Percentiles rank a stretch among this genome's conserved stretches.
phyloP scores from a whole-genome alignment of 2,888 invertebrate species.

The Aphidoletes aphidimyza region DNA sequence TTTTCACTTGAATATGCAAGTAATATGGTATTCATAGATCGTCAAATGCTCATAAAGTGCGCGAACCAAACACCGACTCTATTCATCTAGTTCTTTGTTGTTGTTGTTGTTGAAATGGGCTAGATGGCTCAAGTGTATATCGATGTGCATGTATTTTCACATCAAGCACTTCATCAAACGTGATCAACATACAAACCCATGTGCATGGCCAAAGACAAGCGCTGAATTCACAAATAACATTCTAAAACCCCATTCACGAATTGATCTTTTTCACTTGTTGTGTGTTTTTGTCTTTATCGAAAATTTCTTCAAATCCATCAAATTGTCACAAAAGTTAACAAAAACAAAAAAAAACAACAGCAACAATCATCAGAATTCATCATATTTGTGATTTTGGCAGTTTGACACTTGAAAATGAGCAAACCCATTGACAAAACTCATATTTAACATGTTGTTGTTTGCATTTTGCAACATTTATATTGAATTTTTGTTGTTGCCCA shows the following conservation, averaged over 20 bases:
- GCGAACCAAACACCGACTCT: conserved; percentile 20
- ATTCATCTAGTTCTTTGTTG: background rate
- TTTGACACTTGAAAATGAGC: too few relatives aligned
- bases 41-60: conserved; percentile 51
- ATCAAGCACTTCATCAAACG: background rate
- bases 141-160: conserved; percentile 24
- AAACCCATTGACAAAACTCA: too few relatives aligned
- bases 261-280: conserved; percentile 39
- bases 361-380: too few relatives aligned
- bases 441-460: too few relatives aligned
- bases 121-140: background rate
- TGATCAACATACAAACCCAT: background rate
- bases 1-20: conserved; percentile 34
- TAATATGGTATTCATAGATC: conserved; percentile 51
- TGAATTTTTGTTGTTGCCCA: too few relatives aligned
- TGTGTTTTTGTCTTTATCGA: background rate
- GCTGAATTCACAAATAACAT: background rate
- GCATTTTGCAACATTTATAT: too few relatives aligned
- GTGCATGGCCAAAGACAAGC: background rate
- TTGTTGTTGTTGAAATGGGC: background rate
- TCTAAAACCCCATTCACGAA: conserved; percentile 36
- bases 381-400: too few relatives aligned
- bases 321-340: background rate
- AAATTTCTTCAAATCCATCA: background rate
- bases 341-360: too few relatives aligned